Percentiles rank a stretch among this genome's conserved stretches.
phyloP scores from a whole-genome alignment of 92 coral and sea anemone genomes.

The Chrysogorgia sp. region DNA sequence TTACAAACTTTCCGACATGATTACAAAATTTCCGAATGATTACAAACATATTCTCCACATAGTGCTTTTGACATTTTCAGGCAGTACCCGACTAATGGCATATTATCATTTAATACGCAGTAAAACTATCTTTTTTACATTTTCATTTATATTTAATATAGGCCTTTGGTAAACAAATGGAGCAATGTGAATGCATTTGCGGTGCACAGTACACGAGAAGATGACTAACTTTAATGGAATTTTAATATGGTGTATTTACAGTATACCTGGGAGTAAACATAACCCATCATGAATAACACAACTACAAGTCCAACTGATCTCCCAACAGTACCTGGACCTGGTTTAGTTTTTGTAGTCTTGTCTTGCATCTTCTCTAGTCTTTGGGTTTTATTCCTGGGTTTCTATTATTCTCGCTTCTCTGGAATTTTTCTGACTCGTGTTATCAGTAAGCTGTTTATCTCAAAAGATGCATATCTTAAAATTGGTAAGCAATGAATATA shows the following conservation, averaged over 20 bases:
- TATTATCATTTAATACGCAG: no score
- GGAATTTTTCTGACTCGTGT: conserved; percentile 79
- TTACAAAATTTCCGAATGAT: no score
- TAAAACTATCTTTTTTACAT: no score
- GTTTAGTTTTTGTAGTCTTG: conserved; percentile 70
- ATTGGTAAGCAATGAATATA: conserved; percentile 74
- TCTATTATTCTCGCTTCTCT: conserved; percentile 85
- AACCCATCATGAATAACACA: conserved; percentile 15
- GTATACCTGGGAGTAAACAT: not conserved
- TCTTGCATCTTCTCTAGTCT: conserved; percentile 77
- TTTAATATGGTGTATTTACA: not conserved
- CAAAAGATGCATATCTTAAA: conserved; percentile 80
- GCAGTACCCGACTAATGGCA: no score
- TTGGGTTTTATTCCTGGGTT: conserved; percentile 90
- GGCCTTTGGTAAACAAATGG: no score
- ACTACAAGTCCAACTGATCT: not conserved
- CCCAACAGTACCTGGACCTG: conserved; percentile 15
- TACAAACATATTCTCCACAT: no score
- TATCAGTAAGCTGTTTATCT: conserved; percentile 73
- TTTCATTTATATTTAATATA: no score
- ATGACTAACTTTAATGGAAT: not conserved
- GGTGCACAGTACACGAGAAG: no score
- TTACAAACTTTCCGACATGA: no score
- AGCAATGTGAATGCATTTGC: no score
- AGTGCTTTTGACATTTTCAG: no score